Evolutionary conservation across 2,113 vertebrate genomes (phyloP), one percentile per base, ranked within the genome.

Genomic region (Equus przewalskii): DNA sequence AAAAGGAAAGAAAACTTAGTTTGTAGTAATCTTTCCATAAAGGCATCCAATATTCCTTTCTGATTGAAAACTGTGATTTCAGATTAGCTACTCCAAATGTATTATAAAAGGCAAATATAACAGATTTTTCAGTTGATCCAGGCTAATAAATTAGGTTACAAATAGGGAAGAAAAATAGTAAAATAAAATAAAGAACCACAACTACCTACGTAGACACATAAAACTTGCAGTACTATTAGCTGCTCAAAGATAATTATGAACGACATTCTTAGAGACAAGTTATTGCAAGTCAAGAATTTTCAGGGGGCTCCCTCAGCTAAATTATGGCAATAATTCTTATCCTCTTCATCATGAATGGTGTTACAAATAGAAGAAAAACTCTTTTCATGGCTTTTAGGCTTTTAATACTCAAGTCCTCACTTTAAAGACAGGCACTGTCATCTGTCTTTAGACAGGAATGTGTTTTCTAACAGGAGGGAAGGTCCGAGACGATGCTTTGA

Each of bases 131-230:
- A 79, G 96, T 97, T 97, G 89, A 97, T 92, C 92, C 96, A 6
- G 3, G 36, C 91, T 95, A 96, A 98, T 95, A 96, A 98, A 97
- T 92, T 44, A 95, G 95, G 85, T 93, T 90, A 97, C 56, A 90
- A 95, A 94, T 41, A 91, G 76, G 49, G 69, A 96, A 90, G 54
- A 24, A 62, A 96, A 92, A 75, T 41, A 92, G 62, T 49, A 60
- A 73, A 44, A 28, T 24, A 26, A 78, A 83, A 70, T 30, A 83
- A 44, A 87, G 88, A 85, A 26, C 80, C 58, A 82, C 41, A 64
- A 44, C 33, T 70, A 46, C 58, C 51, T 70, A 92, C 78, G 72
- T 5, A 83, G 73, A 36, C 11, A 67, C 12, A 91, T 26, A 56
- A 46, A 95, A 86, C 8, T 69, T 44, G 36, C 26, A 49, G 36